Percentiles rank a stretch among this genome's conserved stretches.
phyloP scores from a whole-genome alignment of 2,797 vertebrate genomes.

The Pseudopleuronectes americanus region DNA sequence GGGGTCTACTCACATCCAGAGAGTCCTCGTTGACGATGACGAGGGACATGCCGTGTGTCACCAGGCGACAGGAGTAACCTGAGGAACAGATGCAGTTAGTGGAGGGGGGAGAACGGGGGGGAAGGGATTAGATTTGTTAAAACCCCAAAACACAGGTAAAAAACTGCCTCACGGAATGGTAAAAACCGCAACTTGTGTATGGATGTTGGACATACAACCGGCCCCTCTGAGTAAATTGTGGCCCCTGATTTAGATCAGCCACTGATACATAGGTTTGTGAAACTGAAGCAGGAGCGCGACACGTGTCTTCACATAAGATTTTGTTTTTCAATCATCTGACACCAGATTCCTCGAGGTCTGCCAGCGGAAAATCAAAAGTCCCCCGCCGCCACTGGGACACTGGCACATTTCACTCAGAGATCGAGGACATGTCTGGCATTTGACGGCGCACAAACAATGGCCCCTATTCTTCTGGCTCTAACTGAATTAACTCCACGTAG shows the following conservation, averaged over 20 bases:
- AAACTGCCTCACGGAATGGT: not conserved
- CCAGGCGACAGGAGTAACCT: slow-evolving; percentile 96
- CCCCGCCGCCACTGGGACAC: slow-evolving; percentile 5
- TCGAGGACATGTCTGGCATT: slow-evolving; percentile 49
- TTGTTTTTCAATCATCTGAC: too few relatives aligned
- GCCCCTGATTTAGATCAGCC: too few relatives aligned
- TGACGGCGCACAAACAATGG: slow-evolving; percentile 41
- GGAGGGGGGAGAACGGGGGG: slow-evolving; percentile 2
- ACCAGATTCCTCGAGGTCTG: not conserved
- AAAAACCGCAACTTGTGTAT: too few relatives aligned
- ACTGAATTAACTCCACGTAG: slow-evolving; percentile 51
- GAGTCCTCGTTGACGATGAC: slow-evolving; percentile 97
- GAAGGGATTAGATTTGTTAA: slow-evolving; percentile 45
- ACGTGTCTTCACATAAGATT: too few relatives aligned
- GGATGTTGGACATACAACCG: too few relatives aligned
- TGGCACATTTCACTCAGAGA: slow-evolving; percentile 22
- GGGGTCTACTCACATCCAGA: slow-evolving; percentile 91
- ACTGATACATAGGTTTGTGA: too few relatives aligned
- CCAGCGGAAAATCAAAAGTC: slow-evolving; percentile 31
- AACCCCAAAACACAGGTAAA: slow-evolving; percentile 47
- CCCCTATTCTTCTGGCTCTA: slow-evolving; percentile 32
- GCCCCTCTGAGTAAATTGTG: too few relatives aligned
- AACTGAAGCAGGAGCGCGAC: too few relatives aligned
- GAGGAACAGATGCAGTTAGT: slow-evolving; percentile 48
- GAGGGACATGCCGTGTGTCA: slow-evolving; percentile 98